These are phyloP conservation scores for Boloria selene DNA, from an alignment of 2,888 invertebrate species.

Conservation along the genomic window DNA sequence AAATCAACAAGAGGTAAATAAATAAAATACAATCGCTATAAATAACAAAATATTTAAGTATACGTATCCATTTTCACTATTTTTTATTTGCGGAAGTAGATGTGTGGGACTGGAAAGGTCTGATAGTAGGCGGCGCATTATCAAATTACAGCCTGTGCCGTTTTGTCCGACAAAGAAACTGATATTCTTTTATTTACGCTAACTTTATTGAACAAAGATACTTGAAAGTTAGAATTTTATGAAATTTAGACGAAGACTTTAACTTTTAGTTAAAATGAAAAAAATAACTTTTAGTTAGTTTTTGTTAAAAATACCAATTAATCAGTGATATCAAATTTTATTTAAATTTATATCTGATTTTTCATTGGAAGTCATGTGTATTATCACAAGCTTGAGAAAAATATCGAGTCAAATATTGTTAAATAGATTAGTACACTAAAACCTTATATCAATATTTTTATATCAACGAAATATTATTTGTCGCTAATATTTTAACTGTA, in stretches of 20 bases:
- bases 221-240: no score
- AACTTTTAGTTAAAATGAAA: not conserved
- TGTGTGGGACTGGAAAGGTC: slow-evolving; percentile 77
- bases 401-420: not conserved
- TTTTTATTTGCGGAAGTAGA: slow-evolving; percentile 50
- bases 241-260: no score
- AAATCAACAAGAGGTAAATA: not conserved
- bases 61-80: slow-evolving; percentile 45
- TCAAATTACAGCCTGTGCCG: slow-evolving; percentile 81
- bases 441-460: slow-evolving; percentile 16
- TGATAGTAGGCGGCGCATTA: slow-evolving; percentile 79
- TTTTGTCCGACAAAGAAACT: slow-evolving; percentile 78
- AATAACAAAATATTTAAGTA: slow-evolving; percentile 15
- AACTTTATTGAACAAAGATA: no score
- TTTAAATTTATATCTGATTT: no score
- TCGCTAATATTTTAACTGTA: slow-evolving; percentile 47
- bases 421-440: not conserved
- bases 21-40: slow-evolving; percentile 3
- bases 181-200: slow-evolving; percentile 34
- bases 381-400: not conserved
- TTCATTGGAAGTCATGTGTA: no score
- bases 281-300: no score
- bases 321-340: no score
- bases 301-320: no score
- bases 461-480: slow-evolving; percentile 6